These are phyloP conservation scores for Callithrix jacchus DNA, from an alignment of 2,113 vertebrate species.

Conservation along the genomic window DNA sequence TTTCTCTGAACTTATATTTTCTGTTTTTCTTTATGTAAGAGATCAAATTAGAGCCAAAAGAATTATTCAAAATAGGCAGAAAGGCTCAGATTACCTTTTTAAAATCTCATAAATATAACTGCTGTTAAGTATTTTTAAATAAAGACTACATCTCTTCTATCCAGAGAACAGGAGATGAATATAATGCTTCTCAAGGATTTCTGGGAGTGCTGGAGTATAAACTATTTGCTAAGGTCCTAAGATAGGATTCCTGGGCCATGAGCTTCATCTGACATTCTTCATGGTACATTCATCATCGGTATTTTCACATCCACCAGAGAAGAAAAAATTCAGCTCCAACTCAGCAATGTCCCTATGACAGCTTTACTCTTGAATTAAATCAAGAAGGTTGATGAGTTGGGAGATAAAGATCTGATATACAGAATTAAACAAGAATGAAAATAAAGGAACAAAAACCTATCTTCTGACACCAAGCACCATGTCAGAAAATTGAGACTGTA, in stretches of 20 bases:
- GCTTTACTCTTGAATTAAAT: neutral
- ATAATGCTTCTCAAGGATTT: neutral
- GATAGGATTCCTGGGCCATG: neutral
- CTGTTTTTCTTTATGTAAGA: neutral
- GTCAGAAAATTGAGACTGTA: neutral
- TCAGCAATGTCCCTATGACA: neutral
- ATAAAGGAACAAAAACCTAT: neutral
- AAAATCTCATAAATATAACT: neutral
- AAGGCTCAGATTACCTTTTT: neutral
- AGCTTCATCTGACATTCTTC: neutral
- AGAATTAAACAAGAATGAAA: conserved; percentile 38
- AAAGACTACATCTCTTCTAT: neutral
- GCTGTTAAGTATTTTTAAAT: neutral
- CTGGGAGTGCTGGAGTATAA: neutral
- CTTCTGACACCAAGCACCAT: neutral
- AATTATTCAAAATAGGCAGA: neutral
- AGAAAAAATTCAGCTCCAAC: neutral
- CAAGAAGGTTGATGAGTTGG: neutral
- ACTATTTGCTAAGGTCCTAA: neutral
- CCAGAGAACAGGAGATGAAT: neutral
- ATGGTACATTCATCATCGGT: neutral
- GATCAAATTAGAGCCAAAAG: neutral
- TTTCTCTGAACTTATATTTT: neutral
- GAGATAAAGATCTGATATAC: neutral
- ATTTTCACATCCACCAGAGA: neutral